These are phyloP conservation scores for Pelodytes ibericus DNA, from an alignment of 2,797 vertebrate genomes.

Conservation along the genomic window DNA sequence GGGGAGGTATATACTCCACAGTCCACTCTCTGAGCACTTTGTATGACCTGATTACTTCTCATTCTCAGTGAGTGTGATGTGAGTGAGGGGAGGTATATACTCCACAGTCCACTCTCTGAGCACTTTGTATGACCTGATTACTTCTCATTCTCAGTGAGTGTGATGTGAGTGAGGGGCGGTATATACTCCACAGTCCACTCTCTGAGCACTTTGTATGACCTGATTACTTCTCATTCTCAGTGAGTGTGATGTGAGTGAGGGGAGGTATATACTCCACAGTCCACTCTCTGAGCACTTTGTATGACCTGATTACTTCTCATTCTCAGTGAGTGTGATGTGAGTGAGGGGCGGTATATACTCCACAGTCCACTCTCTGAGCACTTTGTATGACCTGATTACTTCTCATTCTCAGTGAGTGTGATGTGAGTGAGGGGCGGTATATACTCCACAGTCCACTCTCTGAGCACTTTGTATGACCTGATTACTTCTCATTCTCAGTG, in stretches of 20 bases:
- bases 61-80: conserved; percentile 29
- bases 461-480: background rate
- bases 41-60: background rate
- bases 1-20: background rate
- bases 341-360: too few species aligned
- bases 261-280: background rate
- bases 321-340: conserved; percentile 33
- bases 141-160: conserved; percentile 19
- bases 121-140: background rate
- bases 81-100: too few species aligned
- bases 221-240: background rate
- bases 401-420: conserved; percentile 23
- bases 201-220: background rate
- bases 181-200: background rate
- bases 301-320: background rate
- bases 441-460: background rate
- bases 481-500: background rate
- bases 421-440: too few species aligned
- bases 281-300: background rate
- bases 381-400: background rate
- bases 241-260: conserved; percentile 34
- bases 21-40: background rate
- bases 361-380: background rate
- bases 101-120: background rate
- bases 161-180: too few species aligned